These are phyloP conservation scores for Hemicordylus capensis DNA, from an alignment of 2,113 vertebrate genomes.

Conservation along the genomic window DNA sequence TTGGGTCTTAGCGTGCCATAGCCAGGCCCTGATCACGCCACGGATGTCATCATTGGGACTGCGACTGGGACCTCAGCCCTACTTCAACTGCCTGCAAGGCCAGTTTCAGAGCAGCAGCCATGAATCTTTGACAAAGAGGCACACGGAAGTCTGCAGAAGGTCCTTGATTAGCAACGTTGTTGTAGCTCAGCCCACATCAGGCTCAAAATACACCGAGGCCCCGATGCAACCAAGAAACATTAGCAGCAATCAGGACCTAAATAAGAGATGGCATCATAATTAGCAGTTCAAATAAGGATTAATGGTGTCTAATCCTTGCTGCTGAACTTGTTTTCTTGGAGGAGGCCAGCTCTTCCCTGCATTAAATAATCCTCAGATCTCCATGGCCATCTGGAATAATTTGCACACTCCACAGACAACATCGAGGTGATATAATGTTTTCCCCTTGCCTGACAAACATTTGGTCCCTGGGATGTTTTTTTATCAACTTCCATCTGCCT, in stretches of 20 bases:
- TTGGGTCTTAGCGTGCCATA: too few species aligned
- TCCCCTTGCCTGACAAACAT: background rate
- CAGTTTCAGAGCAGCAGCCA: too few species aligned
- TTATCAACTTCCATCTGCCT: background rate
- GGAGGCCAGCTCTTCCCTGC: background rate
- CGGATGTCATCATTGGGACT: too few species aligned
- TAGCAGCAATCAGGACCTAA: background rate
- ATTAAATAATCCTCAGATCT: background rate
- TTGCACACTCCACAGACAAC: background rate
- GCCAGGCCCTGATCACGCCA: too few species aligned
- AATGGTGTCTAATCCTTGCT: constrained; percentile 4
- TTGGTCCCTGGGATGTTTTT: background rate
- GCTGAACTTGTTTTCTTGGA: background rate
- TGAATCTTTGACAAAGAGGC: background rate
- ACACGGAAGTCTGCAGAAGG: background rate
- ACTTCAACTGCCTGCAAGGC: too few species aligned
- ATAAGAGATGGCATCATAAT: constrained; percentile 4
- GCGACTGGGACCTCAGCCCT: too few species aligned
- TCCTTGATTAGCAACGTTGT: background rate
- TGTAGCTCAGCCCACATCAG: background rate
- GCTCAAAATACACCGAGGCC: background rate
- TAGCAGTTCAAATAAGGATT: constrained; percentile 16
- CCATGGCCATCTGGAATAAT: background rate
- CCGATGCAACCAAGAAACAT: background rate
- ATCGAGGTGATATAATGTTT: background rate